Evolutionary conservation across 2,888 invertebrate genomes (phyloP).

Genomic region (Leucoma salicis): DNA sequence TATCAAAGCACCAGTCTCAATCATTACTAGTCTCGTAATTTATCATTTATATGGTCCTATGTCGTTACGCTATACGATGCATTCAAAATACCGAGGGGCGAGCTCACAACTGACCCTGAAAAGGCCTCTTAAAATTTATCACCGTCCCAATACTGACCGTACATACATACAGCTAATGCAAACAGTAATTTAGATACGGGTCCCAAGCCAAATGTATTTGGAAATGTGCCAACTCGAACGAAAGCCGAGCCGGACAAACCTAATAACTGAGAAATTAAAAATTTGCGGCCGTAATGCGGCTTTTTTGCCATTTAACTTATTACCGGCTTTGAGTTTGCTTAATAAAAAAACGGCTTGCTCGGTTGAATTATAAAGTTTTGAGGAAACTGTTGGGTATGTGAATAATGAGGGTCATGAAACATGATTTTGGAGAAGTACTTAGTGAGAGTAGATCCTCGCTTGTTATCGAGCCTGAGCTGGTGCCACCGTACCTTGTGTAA

Average conservation of each 20-base stretch:
- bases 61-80: too few species aligned
- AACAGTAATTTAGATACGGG: constrained; percentile 60
- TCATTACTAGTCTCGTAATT: too few species aligned
- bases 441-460: too few species aligned
- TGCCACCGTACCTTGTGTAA: too few species aligned
- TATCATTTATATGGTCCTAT: too few species aligned
- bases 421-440: too few species aligned
- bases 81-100: neutral
- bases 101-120: constrained; percentile 6
- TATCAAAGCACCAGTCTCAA: too few species aligned
- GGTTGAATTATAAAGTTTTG: neutral
- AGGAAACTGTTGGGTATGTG: too few species aligned
- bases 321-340: constrained; percentile 9
- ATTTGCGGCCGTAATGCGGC: constrained; percentile 7
- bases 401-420: too few species aligned
- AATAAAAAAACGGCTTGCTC: constrained; percentile 2
- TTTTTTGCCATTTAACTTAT: constrained; percentile 10
- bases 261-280: constrained; percentile 46
- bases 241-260: constrained; percentile 33
- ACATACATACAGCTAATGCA: constrained; percentile 38
- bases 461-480: too few species aligned
- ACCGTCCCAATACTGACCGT: constrained; percentile 1
- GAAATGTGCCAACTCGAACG: constrained; percentile 49
- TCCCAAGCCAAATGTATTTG: constrained; percentile 60
- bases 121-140: constrained; percentile 8